These are phyloP conservation scores for Zosterops lateralis DNA, from an alignment of 2,113 vertebrate species.

Conservation along the genomic window DNA sequence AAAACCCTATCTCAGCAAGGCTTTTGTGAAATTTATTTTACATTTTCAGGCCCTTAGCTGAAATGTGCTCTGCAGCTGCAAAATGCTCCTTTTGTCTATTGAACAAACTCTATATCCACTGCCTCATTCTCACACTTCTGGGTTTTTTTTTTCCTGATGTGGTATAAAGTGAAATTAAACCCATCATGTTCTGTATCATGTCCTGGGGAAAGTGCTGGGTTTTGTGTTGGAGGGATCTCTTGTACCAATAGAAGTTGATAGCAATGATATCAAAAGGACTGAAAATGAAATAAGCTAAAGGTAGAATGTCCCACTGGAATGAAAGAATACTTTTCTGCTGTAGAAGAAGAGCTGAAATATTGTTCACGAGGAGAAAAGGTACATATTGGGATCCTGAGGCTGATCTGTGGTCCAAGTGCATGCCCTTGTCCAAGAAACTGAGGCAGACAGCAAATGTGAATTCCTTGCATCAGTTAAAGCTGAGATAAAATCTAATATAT, in stretches of 20 bases:
- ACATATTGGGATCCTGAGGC: not conserved
- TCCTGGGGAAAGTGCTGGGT: not conserved
- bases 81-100: not conserved
- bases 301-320: not conserved
- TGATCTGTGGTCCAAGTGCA: not conserved
- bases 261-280: not conserved
- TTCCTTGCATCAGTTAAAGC: not conserved
- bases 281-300: not conserved
- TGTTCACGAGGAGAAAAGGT: not conserved
- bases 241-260: not conserved
- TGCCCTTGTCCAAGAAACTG: not conserved
- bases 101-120: not conserved
- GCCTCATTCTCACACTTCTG: not conserved
- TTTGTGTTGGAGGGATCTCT: not conserved
- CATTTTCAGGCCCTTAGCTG: not conserved
- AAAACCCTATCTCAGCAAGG: not conserved
- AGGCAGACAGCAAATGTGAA: not conserved
- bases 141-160: not conserved
- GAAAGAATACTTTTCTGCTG: not conserved
- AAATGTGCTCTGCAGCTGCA: conserved; percentile 10
- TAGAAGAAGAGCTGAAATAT: not conserved
- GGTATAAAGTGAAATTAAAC: not conserved
- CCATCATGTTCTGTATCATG: not conserved
- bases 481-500: not conserved
- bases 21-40: not conserved